These are phyloP conservation scores for Phymanthus crucifer DNA, from an alignment of 92 coral and sea anemone species.

Conservation along the genomic window DNA sequence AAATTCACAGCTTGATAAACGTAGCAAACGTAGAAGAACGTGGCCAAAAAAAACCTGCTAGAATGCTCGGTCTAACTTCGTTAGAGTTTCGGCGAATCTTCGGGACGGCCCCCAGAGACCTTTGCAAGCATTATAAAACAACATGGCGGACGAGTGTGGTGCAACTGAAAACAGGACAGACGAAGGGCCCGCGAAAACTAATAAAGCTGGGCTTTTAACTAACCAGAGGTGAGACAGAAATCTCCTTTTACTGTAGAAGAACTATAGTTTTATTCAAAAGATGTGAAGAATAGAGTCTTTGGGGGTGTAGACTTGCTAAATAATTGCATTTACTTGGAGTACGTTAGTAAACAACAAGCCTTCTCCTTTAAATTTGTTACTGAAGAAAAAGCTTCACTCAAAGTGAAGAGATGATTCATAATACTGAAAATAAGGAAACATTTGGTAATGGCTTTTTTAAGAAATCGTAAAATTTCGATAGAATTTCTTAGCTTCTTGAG, in stretches of 20 bases:
- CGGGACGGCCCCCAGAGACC: conserved; percentile 22
- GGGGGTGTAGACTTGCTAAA: neutral
- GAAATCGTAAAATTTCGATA: too few relatives aligned
- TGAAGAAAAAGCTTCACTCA: too few relatives aligned
- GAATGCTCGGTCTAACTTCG: conserved; percentile 1
- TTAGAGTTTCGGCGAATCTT: neutral
- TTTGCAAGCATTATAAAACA: conserved; percentile 8
- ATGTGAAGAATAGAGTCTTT: too few relatives aligned
- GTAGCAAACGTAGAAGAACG: too few relatives aligned
- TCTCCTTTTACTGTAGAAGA: neutral
- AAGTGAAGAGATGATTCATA: too few relatives aligned
- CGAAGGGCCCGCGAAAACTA: neutral
- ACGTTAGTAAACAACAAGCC: too few relatives aligned
- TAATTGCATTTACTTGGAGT: too few relatives aligned
- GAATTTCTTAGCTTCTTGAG: too few relatives aligned
- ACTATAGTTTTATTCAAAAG: neutral
- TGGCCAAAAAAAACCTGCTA: too few relatives aligned
- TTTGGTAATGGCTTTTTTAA: too few relatives aligned
- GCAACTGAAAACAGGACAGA: neutral
- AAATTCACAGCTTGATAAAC: neutral
- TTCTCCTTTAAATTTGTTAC: too few relatives aligned
- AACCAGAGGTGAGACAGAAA: conserved; percentile 8
- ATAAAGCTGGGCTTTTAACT: neutral
- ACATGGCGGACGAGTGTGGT: conserved; percentile 27
- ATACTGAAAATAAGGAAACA: too few relatives aligned